A percentile compares a stretch with the other conserved stretches of the same genome.
Evolutionary conservation across 2,888 invertebrate species (phyloP).

Genomic region (Mimumesa dahlbomi): DNA sequence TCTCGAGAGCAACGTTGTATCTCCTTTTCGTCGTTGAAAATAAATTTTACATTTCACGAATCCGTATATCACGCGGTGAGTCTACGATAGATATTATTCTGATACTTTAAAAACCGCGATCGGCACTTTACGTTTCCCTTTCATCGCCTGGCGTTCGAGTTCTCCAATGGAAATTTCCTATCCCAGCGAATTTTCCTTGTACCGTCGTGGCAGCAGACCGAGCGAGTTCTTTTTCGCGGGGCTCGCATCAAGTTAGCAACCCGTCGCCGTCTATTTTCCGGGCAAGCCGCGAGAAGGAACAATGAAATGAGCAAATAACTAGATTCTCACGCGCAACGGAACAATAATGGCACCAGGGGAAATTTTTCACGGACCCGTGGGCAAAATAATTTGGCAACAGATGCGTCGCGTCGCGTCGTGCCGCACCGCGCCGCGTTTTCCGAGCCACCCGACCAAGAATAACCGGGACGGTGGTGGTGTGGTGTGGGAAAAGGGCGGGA

Average conservation of each 20-base stretch:
- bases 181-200: neutral
- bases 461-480: slow-evolving; percentile 68
- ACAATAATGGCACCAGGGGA: slow-evolving; percentile 77
- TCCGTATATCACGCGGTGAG: too few relatives aligned
- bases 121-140: neutral
- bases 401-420: slow-evolving; percentile 78
- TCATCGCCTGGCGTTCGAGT: neutral
- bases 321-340: slow-evolving; percentile 76
- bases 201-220: slow-evolving; percentile 1
- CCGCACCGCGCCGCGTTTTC: slow-evolving; percentile 77
- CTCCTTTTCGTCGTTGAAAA: too few relatives aligned
- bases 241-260: slow-evolving; percentile 39
- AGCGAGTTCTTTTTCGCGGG: slow-evolving; percentile 13
- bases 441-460: slow-evolving; percentile 78
- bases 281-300: slow-evolving; percentile 47
- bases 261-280: slow-evolving; percentile 56
- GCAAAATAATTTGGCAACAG: slow-evolving; percentile 80
- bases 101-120: neutral
- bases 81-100: too few relatives aligned
- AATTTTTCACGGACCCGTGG: slow-evolving; percentile 79
- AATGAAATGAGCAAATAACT: slow-evolving; percentile 76
- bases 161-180: slow-evolving; percentile 5
- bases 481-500: slow-evolving; percentile 57
- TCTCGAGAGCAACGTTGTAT: too few relatives aligned
- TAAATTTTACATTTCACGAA: too few relatives aligned